Evolutionary conservation across 2,113 vertebrate species (phyloP), one percentile per base, ranked within the genome.

Genomic region (Butastur rufipennis): DNA sequence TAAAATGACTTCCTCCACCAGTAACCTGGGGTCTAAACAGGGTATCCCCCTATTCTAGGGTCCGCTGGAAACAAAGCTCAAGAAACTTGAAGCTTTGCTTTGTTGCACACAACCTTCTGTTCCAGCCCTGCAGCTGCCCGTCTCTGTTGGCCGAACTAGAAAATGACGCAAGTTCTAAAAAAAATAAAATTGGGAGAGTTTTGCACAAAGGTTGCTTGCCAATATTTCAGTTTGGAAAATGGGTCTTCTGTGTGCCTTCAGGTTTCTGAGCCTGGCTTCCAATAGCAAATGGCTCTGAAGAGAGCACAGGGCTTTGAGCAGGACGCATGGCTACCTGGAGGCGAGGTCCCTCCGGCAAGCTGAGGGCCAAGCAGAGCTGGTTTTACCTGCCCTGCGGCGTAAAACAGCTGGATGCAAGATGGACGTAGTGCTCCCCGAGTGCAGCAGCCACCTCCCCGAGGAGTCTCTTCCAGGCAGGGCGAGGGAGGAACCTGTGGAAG

Each of bases 271-370:
- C 43, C 38, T 13, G 47, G 52, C 18, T 79, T 16, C 50, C 1
- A 2, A 55, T 3, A 55, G 42, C 61, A 81, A 55, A 31, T 55
- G 26, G 42, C 47, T 58, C 32, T 38, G 52, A 62, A 45, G 27
- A 52, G 63, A 65, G 48, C 63, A 23, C 16, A 36, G 17, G 48
- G 10, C 31, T 59, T 34, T 0, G 22, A 48, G 63, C 27, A 58
- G 40, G 45, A 3, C 2, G 6, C 0, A 32, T 53, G 10, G 40
- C 31, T 16, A 6, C 3, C 26, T 0, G 1, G 22, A n/a, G 32
- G 19, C 3, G 3, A 70, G 31, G 29, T 11, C n/a, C 16, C n/a
- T 27, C 25, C 25, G 2, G 75, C 59, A 29, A 27, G 23, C 40
- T 2, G 48, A 40, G 63, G 27, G 50, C 15, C 53, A 26, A 11